Conservation (phyloP, 2,113 vertebrate genomes). For the Eleginops maclovinus region DNA sequence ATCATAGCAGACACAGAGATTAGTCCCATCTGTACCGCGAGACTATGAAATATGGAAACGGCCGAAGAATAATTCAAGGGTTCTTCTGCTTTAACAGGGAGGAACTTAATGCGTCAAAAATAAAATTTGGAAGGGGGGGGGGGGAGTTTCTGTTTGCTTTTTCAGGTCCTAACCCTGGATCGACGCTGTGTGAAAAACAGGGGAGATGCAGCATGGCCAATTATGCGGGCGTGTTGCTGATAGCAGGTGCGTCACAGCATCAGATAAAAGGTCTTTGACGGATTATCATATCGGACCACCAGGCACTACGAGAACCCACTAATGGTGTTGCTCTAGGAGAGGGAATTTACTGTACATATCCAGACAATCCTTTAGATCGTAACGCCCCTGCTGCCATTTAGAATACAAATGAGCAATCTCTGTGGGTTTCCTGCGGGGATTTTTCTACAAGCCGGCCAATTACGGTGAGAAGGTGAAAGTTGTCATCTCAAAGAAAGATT, state of each 20-base stretch:
- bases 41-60: slow-evolving; percentile 51
- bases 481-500: neutral
- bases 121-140: neutral
- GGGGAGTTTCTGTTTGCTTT: neutral
- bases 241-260: neutral
- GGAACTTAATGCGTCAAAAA: slow-evolving; percentile 16
- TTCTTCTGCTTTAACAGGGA: slow-evolving; percentile 16
- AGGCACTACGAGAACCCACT: slow-evolving; percentile 11
- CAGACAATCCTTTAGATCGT: neutral
- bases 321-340: slow-evolving; percentile 8
- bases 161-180: neutral
- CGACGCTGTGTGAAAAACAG: neutral
- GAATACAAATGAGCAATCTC: neutral
- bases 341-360: neutral
- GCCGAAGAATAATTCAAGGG: slow-evolving; percentile 34
- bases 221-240: slow-evolving; percentile 25
- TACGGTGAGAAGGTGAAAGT: neutral
- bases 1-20: slow-evolving; percentile 60
- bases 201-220: slow-evolving; percentile 4
- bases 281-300: slow-evolving; percentile 12
- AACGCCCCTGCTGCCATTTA: neutral
- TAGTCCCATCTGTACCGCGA: slow-evolving; percentile 56
- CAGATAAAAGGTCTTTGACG: slow-evolving; percentile 12
- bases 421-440: neutral
- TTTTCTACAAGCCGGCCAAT: neutral